A percentile compares a stretch with the other conserved stretches of the same genome.
These are phyloP conservation scores for Gadopsis marmoratus DNA, from an alignment of 2,797 vertebrate genomes.

Conservation along the genomic window DNA sequence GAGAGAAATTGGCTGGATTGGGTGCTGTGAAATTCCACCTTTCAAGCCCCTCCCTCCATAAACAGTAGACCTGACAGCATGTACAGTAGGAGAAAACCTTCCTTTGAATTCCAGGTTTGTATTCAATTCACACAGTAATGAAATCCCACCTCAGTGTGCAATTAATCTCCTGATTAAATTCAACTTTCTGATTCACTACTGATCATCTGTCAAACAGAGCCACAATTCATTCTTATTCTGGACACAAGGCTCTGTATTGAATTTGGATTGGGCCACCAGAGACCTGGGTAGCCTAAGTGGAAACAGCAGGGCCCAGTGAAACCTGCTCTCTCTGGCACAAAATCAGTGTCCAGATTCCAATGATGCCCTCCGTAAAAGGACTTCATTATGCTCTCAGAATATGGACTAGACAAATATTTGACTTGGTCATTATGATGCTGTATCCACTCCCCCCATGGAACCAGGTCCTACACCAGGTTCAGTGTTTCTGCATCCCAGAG, in stretches of 20 bases:
- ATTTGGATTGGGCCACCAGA: constrained; percentile 73
- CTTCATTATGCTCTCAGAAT: constrained; percentile 85
- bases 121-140: constrained; percentile 41
- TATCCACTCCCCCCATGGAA: constrained; percentile 71
- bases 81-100: constrained; percentile 45
- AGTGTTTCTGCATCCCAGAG: constrained; percentile 74
- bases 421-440: constrained; percentile 85
- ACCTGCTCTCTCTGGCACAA: constrained; percentile 79
- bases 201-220: constrained; percentile 72
- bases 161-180: constrained; percentile 52
- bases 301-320: constrained; percentile 79
- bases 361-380: constrained; percentile 83
- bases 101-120: constrained; percentile 42
- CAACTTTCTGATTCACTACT: constrained; percentile 51
- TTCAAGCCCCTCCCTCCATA: constrained; percentile 56
- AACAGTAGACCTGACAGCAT: constrained; percentile 48
- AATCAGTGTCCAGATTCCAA: constrained; percentile 82
- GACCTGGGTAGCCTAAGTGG: constrained; percentile 76
- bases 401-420: constrained; percentile 85
- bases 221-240: constrained; percentile 72
- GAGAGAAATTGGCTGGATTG: constrained; percentile 54
- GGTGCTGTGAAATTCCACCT: constrained; percentile 79
- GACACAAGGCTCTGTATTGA: constrained; percentile 70
- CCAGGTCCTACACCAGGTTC: constrained; percentile 70
- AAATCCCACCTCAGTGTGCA: constrained; percentile 41